Percentiles rank a stretch among this genome's conserved stretches.
Evolutionary conservation across 2,113 vertebrate species (phyloP).

Genomic region (Oxyruncus cristatus): DNA sequence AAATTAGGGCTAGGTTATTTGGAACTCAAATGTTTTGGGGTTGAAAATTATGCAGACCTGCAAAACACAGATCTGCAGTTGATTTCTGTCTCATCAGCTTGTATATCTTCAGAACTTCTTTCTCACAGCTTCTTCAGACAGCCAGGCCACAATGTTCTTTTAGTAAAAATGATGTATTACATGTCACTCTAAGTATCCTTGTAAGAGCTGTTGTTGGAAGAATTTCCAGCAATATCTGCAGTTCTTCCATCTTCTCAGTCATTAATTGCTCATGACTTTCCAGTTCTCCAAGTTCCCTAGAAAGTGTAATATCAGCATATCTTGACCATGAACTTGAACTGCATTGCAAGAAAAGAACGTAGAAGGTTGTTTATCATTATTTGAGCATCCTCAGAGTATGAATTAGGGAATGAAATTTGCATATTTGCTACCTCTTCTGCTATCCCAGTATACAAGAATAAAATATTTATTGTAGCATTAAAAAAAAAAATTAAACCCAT

Average conservation of each 20-base stretch:
- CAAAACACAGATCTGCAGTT: not conserved
- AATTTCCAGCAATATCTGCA: constrained; percentile 53
- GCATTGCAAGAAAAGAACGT: not conserved
- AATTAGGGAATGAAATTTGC: not conserved
- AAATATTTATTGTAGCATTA: not conserved
- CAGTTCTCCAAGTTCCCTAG: constrained; percentile 1
- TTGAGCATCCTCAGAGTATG: not conserved
- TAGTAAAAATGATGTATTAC: constrained; percentile 38
- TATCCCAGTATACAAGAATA: not conserved
- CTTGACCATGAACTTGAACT: constrained; percentile 24
- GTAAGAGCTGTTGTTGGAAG: constrained; percentile 37
- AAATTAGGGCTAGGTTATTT: not conserved
- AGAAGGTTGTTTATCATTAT: not conserved
- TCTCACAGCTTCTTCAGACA: not conserved
- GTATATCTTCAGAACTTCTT: not conserved
- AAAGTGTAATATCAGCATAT: constrained; percentile 44
- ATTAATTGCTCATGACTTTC: constrained; percentile 36
- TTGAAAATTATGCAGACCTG: not conserved
- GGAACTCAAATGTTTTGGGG: not conserved
- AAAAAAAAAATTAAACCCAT: not conserved
- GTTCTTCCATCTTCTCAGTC: constrained; percentile 13
- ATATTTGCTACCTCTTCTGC: not conserved
- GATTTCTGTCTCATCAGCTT: not conserved
- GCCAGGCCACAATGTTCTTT: constrained; percentile 1
- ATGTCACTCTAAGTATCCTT: constrained; percentile 20